Base-by-base conservation (phyloP, 1,140 invertebrate species). In the Cepaea nemoralis region DNA sequence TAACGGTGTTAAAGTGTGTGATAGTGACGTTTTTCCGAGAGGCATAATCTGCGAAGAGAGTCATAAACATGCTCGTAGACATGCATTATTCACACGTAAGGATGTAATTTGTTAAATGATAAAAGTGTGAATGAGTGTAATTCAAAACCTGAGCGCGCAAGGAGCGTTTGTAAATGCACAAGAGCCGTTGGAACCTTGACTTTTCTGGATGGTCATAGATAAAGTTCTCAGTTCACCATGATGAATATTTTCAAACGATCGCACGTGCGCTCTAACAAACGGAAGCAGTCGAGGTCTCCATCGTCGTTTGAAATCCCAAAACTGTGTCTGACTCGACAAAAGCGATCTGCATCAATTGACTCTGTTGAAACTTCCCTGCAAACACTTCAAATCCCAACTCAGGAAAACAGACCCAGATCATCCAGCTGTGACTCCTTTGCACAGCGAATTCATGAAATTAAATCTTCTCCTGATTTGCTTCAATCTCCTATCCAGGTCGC, bases 291-390 rank as follows among this genome's bases (percentile, higher is more conserved):
- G 3, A 2, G 37, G 10, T 31, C 73, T 6, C 24, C 42, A 6
- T 87, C 87, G 0, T 86, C 87, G 10, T 88, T 88, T 79, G 88
- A 88, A 80, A 85, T 89, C 73, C 88, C 88, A 8, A 88, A 87
- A 79, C 83, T 89, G 19, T 89, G 87, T 80, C 63, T 89, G 40
- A 83, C 85, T 8, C 80, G 85, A 16, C 86, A 88, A 67, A 86
- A 87, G 77, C 35, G 82, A 42, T 83, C 84, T 19, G 80, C 85
- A 6, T 88, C 86, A 16, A 80, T 86, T 27, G 87, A 89, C 42
- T 85, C 85, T 59, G 80, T 80, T 77, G 67, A 63, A 79, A 48
- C 75, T 6, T 16, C 37, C 19, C 3, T 35, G 22, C 45, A 71
- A 40, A 33, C 45, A 27, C 83, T 89, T 8, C 73, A 86, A 27